A percentile compares a stretch with the other conserved stretches of the same genome.
Conservation (phyloP, 1,140 invertebrate genomes). For the Acromyrmex charruanus region DNA sequence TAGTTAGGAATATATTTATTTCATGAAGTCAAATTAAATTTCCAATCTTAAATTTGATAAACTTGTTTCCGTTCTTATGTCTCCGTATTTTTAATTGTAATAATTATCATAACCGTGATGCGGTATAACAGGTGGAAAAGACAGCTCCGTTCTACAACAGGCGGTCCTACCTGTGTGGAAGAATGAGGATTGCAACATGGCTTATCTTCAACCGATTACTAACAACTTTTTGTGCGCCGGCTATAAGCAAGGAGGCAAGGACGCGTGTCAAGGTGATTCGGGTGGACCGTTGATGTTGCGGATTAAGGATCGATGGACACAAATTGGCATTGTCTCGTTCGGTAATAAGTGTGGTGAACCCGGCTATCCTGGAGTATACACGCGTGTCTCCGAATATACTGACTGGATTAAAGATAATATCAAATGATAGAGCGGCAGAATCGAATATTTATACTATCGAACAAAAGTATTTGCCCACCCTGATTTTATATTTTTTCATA, state of each 20-base stretch:
- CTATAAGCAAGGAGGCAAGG: slow-evolving; percentile 95
- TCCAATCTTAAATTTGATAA: not conserved
- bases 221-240: slow-evolving; percentile 97
- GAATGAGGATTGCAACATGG: slow-evolving; percentile 95
- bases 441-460: not conserved
- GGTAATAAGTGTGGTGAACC: slow-evolving; percentile 96
- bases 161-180: slow-evolving; percentile 95
- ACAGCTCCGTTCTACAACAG: slow-evolving; percentile 94
- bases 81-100: not conserved
- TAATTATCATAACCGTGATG: not conserved
- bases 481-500: too few relatives aligned
- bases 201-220: slow-evolving; percentile 97
- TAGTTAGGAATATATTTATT: not conserved
- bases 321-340: slow-evolving; percentile 96
- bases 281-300: slow-evolving; percentile 95
- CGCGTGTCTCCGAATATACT: slow-evolving; percentile 88
- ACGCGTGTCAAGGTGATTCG: slow-evolving; percentile 93
- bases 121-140: slow-evolving; percentile 89
- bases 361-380: slow-evolving; percentile 94
- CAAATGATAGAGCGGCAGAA: slow-evolving; percentile 76
- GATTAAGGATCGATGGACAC: slow-evolving; percentile 92
- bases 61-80: not conserved
- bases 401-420: slow-evolving; percentile 88
- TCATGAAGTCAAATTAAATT: not conserved
- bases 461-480: too few relatives aligned